A percentile compares a stretch with the other conserved stretches of the same genome.
These are phyloP conservation scores for Isaurus tuberculatus DNA, from an alignment of 92 coral and sea anemone genomes.

Conservation along the genomic window DNA sequence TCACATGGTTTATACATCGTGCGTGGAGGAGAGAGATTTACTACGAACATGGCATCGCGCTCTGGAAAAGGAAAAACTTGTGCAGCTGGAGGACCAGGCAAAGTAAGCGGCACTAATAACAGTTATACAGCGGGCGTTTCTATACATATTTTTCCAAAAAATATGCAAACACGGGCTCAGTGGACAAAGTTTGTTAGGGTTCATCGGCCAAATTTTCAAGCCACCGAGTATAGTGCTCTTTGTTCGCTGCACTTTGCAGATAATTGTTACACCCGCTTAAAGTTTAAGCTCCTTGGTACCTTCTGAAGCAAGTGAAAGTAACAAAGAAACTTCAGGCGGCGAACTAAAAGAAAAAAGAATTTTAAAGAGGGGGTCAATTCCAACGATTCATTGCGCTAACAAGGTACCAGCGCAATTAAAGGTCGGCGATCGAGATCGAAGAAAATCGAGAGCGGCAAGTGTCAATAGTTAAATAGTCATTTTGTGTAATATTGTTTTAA, in stretches of 20 bases:
- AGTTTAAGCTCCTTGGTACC: conserved; percentile 20
- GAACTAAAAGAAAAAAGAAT: background rate
- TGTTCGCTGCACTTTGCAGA: conserved; percentile 25
- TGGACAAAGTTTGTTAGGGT: conserved; percentile 6
- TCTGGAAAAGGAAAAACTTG: conserved; percentile 39
- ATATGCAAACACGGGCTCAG: conserved; percentile 18
- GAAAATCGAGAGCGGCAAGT: conserved; percentile 11
- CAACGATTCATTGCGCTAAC: conserved; percentile 15
- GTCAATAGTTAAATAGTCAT: conserved; percentile 10
- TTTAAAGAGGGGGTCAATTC: conserved; percentile 6
- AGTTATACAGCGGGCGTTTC: conserved; percentile 28
- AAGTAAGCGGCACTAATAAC: conserved; percentile 51
- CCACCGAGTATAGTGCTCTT: conserved; percentile 27
- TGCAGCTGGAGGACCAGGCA: conserved; percentile 31
- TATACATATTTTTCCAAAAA: background rate
- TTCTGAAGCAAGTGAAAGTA: background rate
- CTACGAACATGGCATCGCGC: conserved; percentile 36
- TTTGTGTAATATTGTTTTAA: conserved; percentile 1
- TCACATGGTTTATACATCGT: conserved; percentile 36
- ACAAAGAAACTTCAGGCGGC: background rate
- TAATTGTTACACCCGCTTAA: conserved; percentile 8
- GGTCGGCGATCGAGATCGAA: background rate
- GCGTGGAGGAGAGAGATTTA: background rate
- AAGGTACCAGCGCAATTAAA: conserved; percentile 15
- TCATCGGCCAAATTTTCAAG: conserved; percentile 20